A percentile compares a stretch with the other conserved stretches of the same genome.
Conservation (phyloP, 2,888 invertebrate species). For the Lamproptera curius region DNA sequence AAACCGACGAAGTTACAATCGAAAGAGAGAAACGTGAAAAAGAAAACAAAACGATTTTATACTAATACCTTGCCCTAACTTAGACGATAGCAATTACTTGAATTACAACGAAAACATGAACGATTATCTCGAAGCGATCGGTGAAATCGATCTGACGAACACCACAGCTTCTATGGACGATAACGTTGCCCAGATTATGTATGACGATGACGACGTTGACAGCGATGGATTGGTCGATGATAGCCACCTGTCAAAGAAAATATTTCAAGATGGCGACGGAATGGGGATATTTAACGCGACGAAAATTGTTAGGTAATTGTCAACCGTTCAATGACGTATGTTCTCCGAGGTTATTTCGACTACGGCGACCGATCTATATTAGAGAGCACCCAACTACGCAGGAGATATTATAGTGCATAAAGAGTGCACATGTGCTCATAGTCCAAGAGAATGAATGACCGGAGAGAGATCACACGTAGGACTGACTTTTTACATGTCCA, state of each 20-base stretch:
- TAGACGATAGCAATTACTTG: conserved; percentile 15
- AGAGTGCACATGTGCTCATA: too few species aligned
- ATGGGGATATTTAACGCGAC: too few species aligned
- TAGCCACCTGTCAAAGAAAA: conserved; percentile 35
- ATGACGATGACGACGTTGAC: conserved; percentile 33
- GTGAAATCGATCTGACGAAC: conserved; percentile 43
- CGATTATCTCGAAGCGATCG: conserved; percentile 52
- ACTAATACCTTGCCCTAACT: conserved; percentile 43
- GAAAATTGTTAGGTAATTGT: too few species aligned
- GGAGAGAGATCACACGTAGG: too few species aligned
- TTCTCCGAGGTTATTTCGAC: too few species aligned
- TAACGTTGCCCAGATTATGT: conserved; percentile 37
- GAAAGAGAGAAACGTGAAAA: conserved; percentile 26
- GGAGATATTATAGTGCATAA: too few species aligned
- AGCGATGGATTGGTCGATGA: conserved; percentile 41
- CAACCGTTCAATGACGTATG: too few species aligned
- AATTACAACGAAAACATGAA: conserved; percentile 31
- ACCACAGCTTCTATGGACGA: conserved; percentile 30
- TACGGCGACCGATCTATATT: too few species aligned
- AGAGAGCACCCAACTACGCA: too few species aligned
- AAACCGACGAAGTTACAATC: conserved; percentile 40
- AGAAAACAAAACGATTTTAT: conserved; percentile 47
- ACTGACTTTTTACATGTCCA: too few species aligned
- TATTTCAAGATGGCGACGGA: too few species aligned
- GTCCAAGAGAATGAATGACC: too few species aligned